These are phyloP conservation scores for Pheosia gnoma DNA, from an alignment of 2,888 invertebrate genomes.

Conservation along the genomic window DNA sequence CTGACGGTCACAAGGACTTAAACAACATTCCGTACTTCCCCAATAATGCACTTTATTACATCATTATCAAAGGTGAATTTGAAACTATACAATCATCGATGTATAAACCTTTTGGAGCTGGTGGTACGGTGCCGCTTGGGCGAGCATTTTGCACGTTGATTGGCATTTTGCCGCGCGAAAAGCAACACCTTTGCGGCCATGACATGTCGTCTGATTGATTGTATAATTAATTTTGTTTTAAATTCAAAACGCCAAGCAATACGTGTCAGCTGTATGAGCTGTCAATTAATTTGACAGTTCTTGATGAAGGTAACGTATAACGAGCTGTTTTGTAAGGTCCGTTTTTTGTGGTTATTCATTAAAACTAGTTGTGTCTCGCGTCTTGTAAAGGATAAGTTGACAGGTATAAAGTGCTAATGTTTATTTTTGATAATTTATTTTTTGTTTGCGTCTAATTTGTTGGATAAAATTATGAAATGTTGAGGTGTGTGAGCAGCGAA, in stretches of 20 bases:
- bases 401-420: constrained; percentile 62
- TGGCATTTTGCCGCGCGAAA: constrained; percentile 80
- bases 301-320: constrained; percentile 75
- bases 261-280: constrained; percentile 69
- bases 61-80: constrained; percentile 46
- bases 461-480: constrained; percentile 36
- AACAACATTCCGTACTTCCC: constrained; percentile 16
- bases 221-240: constrained; percentile 82
- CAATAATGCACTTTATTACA: constrained; percentile 41
- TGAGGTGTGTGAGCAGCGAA: constrained; percentile 20
- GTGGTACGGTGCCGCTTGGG: constrained; percentile 54
- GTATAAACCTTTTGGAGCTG: constrained; percentile 40
- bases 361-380: constrained; percentile 55
- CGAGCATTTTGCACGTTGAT: constrained; percentile 76
- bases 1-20: constrained; percentile 33
- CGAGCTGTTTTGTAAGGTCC: constrained; percentile 61
- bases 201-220: constrained; percentile 79
- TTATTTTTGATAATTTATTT: constrained; percentile 43
- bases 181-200: constrained; percentile 78
- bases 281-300: constrained; percentile 80
- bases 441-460: constrained; percentile 39
- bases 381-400: constrained; percentile 63
- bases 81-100: constrained; percentile 9
- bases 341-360: constrained; percentile 61
- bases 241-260: constrained; percentile 70